phyloP scores from a whole-genome alignment of 2,888 invertebrate genomes.

The Gymnocheta viridis region DNA sequence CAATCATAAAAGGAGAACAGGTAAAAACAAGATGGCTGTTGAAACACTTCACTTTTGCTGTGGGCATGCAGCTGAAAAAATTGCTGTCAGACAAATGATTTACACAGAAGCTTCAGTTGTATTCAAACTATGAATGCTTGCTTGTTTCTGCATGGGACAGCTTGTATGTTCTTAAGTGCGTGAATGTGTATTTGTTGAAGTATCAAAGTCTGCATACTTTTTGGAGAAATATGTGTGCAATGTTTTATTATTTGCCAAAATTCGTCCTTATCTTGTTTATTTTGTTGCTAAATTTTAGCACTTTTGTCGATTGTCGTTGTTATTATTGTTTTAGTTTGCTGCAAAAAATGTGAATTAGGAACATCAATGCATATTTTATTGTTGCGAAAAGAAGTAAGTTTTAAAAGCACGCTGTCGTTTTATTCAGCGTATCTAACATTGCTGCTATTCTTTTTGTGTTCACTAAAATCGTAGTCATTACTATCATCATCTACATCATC shows the following conservation, averaged over 20 bases:
- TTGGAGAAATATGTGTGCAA: conserved; percentile 12
- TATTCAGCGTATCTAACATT: conserved; percentile 26
- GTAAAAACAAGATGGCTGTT: conserved; percentile 8
- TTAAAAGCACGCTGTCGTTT: conserved; percentile 32
- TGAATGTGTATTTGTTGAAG: not conserved
- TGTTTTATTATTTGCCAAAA: not conserved
- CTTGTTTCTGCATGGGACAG: not conserved
- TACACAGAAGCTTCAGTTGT: conserved; percentile 4
- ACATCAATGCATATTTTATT: conserved; percentile 12
- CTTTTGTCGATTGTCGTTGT: not conserved
- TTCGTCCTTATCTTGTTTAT: not conserved
- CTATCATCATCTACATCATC: not conserved
- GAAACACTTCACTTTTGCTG: conserved; percentile 19
- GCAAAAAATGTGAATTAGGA: conserved; percentile 27
- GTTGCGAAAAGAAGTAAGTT: not conserved
- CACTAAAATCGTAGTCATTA: conserved; percentile 1
- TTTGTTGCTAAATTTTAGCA: not conserved
- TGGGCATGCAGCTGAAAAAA: conserved; percentile 32
- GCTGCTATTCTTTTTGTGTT: not conserved
- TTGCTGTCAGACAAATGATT: conserved; percentile 34
- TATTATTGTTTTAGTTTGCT: not conserved
- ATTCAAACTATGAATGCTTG: not conserved
- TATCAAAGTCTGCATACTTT: conserved; percentile 10
- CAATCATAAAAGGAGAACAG: conserved; percentile 37
- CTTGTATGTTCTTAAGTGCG: not conserved